Conservation (phyloP, 2,113 vertebrate species). For the Probosciger aterrimus region DNA sequence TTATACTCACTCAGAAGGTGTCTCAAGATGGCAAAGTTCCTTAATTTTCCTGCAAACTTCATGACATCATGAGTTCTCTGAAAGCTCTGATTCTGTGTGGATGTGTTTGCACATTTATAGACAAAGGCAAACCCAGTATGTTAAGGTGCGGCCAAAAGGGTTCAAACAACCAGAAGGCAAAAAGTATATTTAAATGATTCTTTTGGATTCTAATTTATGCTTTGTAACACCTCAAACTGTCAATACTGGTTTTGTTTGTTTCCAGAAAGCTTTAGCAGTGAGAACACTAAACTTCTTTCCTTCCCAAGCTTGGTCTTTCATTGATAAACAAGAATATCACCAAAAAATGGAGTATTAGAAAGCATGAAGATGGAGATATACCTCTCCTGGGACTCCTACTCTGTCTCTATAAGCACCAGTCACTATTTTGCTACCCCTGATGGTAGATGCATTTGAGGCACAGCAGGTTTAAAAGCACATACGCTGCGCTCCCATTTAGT, state of each 20-base stretch:
- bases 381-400: background rate
- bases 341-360: background rate
- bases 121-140: background rate
- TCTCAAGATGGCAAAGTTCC: background rate
- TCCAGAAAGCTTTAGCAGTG: background rate
- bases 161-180: constrained; percentile 18
- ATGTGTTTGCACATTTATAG: background rate
- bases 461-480: background rate
- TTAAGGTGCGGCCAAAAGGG: constrained; percentile 15
- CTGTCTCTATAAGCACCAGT: background rate
- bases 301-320: constrained; percentile 24
- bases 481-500: background rate
- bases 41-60: background rate
- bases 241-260: constrained; percentile 49
- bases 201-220: constrained; percentile 45
- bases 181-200: constrained; percentile 33
- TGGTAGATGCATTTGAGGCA: background rate
- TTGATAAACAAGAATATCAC: background rate
- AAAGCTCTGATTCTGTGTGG: background rate
- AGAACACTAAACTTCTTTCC: background rate
- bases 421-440: background rate
- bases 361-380: background rate
- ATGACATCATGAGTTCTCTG: background rate
- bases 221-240: constrained; percentile 23
- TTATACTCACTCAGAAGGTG: constrained; percentile 5